Evolutionary conservation across 2,113 vertebrate genomes (phyloP), one percentile per base, ranked within the genome.

Genomic region (Suricata suricatta): DNA sequence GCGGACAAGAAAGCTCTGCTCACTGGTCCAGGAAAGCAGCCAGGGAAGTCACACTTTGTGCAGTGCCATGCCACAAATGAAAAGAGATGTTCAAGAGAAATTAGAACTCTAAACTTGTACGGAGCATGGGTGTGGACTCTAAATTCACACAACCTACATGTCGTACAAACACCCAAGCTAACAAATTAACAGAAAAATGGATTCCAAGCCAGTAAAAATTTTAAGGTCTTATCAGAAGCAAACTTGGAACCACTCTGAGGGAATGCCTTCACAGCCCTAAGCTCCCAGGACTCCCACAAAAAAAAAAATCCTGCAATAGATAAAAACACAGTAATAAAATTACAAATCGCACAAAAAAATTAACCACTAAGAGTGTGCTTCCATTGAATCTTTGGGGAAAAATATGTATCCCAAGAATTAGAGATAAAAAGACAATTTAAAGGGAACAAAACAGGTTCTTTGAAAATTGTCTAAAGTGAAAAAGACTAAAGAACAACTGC

Each of bases 131-230:
- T 82, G 16, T 50, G 79, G n/a, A 60, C 4, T 96, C 63, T 76
- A 74, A 86, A 89, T 90, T 76, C 81, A 90, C 19, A 85, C 12
- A 87, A n/a, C 1, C 4, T 23, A 89, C 68, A 92, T 57, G 83
- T 50, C 17, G 50, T 47, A 85, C 29, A 95, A 89, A 44, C 15
- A 19, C 27, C 3, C 23, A 93, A 93, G 31, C 74, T 85, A 95
- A 92, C 52, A 94, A 89, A 87, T 92, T 71, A 77, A 92, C 44
- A 92, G 38, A 77, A 93, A 96, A 77, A 44, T 44, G 88, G 7
- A 14, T 52, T 93, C 14, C 57, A 93, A 77, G 64, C 21, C 44
- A 92, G 5, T 80, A 69, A 86, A 71, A 89, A 38, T 91, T 63
- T 33, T 68, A 95, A 85, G 21, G 16, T 29, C 10, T 93, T 82